phyloP scores from a whole-genome alignment of 2,113 vertebrate species.

The Vulpes ferrilata region DNA sequence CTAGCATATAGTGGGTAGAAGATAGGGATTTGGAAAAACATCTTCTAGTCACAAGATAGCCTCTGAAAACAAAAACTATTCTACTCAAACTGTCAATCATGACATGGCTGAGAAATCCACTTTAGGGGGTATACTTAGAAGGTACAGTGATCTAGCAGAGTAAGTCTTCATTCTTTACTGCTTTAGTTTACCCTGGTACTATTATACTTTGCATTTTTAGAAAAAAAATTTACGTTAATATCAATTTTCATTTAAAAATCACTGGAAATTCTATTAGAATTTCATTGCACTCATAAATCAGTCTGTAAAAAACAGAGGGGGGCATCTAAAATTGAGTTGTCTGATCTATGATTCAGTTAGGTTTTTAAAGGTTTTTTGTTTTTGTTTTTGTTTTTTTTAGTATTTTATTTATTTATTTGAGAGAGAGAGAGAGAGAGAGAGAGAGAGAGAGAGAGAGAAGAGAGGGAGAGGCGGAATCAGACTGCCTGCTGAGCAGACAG shows the following conservation, averaged over 20 bases:
- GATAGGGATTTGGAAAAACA: background rate
- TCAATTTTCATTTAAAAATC: background rate
- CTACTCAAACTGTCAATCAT: background rate
- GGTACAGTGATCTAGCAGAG: background rate
- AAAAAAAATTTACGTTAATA: background rate
- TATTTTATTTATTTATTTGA: too few relatives aligned
- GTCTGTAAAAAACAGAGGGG: background rate
- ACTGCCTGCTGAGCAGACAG: too few relatives aligned
- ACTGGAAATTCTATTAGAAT: background rate
- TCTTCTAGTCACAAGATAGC: background rate
- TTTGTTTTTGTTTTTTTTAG: too few relatives aligned
- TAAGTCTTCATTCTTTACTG: background rate
- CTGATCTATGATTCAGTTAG: background rate
- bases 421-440: too few relatives aligned
- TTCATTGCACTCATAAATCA: background rate
- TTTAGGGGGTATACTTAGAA: background rate
- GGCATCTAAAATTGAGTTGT: background rate
- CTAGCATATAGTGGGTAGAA: background rate
- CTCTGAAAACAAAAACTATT: background rate
- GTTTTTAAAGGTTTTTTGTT: background rate
- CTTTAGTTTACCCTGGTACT: background rate
- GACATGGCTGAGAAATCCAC: background rate
- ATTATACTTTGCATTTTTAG: background rate
- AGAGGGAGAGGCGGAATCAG: too few relatives aligned
- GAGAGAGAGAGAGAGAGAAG: too few relatives aligned